Base-by-base conservation (phyloP, 1,140 invertebrate species). In the Dendroctonus valens region DNA sequence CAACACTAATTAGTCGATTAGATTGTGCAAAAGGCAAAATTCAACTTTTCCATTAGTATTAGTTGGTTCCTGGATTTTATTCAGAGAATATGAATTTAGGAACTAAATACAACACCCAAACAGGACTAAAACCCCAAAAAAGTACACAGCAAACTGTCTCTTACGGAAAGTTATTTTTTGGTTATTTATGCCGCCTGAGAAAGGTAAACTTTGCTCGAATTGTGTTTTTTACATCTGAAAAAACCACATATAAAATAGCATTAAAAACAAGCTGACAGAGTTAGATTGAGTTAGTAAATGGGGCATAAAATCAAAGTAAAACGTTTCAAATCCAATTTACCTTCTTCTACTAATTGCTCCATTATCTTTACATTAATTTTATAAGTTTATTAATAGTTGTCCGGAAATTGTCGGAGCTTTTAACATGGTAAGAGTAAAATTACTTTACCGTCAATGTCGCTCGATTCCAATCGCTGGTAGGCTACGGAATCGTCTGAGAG, bases 321-420 rank as follows among this genome's bases (percentile, higher is more conserved):
- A n/a, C n/a, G 54, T 26, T 26, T 26, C 26, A 48, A 58, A 41
- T 40, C 12, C 26, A 57, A 49, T 48, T 60, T 69, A 65, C 62
- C 68, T 66, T 59, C 63, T 69, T 64, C 57, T 66, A 69, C 62
- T 67, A 65, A 70, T 68, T 69, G 59, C 58, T 68, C 15, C 59
- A n/a, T 41, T 51, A 38, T 15, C 37, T 15, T n/a, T 53, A 26
- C 51, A 38, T 14, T 15, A 15, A 53, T 53, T 15, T 15, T 53
- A n/a, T 15, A 39, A 8, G 4, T 39, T 57, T n/a, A 37, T 57
- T 5, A n/a, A 57, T 40, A 57, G 38, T 37, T 15, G 11, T 38
- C 37, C 8, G 7, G 41, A 59, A 44, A 44, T 59, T 8, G 37
- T 46, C 15, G 26, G 26, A 26, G 26, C 26, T 26, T 26, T 58